Evolutionary conservation across 2,797 vertebrate genomes (phyloP).

Genomic region (Meriones psammophilus): DNA sequence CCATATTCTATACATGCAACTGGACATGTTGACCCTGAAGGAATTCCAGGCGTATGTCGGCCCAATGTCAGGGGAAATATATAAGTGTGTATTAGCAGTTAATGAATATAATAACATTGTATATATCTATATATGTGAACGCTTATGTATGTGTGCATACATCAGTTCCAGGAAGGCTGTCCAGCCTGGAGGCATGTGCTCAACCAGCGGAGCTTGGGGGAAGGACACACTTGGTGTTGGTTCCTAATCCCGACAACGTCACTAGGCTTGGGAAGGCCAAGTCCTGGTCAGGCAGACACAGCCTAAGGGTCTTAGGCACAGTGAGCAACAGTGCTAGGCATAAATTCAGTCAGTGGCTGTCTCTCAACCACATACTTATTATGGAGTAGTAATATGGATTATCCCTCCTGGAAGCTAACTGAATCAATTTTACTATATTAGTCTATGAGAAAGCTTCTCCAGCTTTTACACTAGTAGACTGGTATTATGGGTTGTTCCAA

Average conservation of each 20-base stretch:
- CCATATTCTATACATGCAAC: neutral
- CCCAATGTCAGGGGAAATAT: neutral
- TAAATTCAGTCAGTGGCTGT: constrained; percentile 27
- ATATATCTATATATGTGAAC: neutral
- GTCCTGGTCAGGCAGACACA: neutral
- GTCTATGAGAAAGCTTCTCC: constrained; percentile 49
- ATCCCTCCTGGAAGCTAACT: constrained; percentile 23
- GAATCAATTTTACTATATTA: constrained; percentile 60
- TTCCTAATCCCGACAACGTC: neutral
- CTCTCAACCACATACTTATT: constrained; percentile 39
- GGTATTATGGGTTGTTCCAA: neutral
- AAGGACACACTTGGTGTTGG: neutral
- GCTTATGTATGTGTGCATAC: neutral
- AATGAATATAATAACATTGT: too few species aligned
- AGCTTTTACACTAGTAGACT: constrained; percentile 56
- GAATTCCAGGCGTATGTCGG: neutral
- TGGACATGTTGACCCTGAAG: neutral
- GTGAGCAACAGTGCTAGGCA: neutral
- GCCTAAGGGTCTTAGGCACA: neutral
- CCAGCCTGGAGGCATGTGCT: neutral
- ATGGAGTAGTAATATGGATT: neutral
- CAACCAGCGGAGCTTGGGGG: neutral
- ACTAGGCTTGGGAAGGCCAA: neutral
- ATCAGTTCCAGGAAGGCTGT: neutral
- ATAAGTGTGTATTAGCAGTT: neutral